Conservation (phyloP, 2,113 vertebrate genomes). For the Sinocyclocheilus grahami region DNA sequence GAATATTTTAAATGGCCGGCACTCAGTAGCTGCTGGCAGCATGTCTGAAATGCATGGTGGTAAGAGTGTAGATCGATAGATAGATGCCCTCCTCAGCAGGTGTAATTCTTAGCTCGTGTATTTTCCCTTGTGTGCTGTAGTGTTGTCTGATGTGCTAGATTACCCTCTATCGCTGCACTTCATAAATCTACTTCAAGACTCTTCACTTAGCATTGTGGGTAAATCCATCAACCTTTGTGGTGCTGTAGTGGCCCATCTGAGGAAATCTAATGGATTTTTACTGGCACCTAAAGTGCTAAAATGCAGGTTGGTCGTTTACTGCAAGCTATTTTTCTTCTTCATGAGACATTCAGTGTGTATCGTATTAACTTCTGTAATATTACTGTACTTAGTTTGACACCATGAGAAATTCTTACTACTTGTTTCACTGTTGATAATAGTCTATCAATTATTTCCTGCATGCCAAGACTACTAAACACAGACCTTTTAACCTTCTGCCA, state of each 20-base stretch:
- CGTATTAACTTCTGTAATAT: background rate
- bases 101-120: conserved; percentile 35
- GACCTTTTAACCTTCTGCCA: background rate
- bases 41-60: background rate
- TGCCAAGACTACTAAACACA: background rate
- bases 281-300: background rate
- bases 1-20: background rate
- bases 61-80: background rate
- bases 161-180: background rate
- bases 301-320: background rate
- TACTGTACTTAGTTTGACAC: background rate
- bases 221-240: conserved; percentile 34
- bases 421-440: background rate
- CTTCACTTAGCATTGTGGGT: conserved; percentile 1
- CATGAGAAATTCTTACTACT: background rate
- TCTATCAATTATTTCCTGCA: conserved; percentile 23
- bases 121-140: background rate
- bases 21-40: background rate
- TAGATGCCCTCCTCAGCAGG: conserved; percentile 5
- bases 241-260: background rate
- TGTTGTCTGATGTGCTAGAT: background rate
- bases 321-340: background rate
- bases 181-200: conserved; percentile 29
- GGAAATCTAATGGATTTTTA: conserved; percentile 16
- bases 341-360: background rate